Evolutionary conservation across 1,140 invertebrate genomes (phyloP).

Genomic region (Phenacoccus solenopsis): DNA sequence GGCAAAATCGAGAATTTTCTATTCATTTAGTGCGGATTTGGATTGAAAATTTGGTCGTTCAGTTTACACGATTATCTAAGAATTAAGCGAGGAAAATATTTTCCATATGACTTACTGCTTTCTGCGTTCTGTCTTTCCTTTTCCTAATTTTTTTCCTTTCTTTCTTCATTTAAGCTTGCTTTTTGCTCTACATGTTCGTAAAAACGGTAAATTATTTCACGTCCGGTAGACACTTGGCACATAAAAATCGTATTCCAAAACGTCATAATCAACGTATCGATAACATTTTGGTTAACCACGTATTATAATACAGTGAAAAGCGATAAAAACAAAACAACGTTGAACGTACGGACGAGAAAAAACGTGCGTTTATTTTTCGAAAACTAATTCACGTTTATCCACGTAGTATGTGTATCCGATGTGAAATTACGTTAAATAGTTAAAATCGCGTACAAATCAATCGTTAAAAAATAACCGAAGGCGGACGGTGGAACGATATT

Average conservation of each 20-base stretch:
- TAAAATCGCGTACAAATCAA: background rate
- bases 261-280: background rate
- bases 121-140: constrained; percentile 4
- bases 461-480: background rate
- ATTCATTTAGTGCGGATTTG: background rate
- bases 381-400: background rate
- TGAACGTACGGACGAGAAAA: too few species aligned
- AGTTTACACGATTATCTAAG: too few species aligned
- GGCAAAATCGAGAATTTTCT: background rate
- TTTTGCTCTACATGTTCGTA: background rate
- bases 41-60: too few species aligned
- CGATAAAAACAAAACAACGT: too few species aligned
- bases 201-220: background rate
- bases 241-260: background rate
- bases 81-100: too few species aligned
- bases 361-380: too few species aligned
- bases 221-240: background rate
- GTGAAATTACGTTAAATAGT: background rate
- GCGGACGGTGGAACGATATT: background rate
- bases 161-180: constrained; percentile 8
- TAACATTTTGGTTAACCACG: background rate
- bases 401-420: too few species aligned
- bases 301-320: background rate
- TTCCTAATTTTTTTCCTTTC: constrained; percentile 5
- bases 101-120: constrained; percentile 1